Evolutionary conservation across 2,888 invertebrate genomes (phyloP).

Genomic region (Rhimphoctona megacephalus): DNA sequence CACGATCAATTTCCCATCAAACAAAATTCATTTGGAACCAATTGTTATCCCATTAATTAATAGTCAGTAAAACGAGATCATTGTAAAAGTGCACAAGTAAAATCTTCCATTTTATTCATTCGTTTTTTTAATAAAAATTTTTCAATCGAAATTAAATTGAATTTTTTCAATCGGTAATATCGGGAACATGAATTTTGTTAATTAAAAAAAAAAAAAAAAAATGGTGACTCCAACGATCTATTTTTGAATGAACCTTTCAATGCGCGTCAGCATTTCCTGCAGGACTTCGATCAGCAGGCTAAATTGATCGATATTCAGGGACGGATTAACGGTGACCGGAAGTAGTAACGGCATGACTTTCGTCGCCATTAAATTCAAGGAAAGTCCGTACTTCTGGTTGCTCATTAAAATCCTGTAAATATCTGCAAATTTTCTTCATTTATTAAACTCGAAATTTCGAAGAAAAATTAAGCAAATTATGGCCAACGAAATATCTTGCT

Average conservation of each 20-base stretch:
- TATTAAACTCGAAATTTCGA: too few relatives aligned
- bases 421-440: slow-evolving; percentile 87
- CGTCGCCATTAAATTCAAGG: slow-evolving; percentile 96
- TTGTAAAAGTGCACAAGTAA: neutral
- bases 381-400: slow-evolving; percentile 96
- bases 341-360: slow-evolving; percentile 96
- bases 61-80: neutral
- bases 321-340: slow-evolving; percentile 96
- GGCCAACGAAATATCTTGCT: neutral
- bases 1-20: neutral
- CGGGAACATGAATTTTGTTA: neutral
- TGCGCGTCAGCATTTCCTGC: slow-evolving; percentile 96
- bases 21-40: neutral
- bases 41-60: neutral
- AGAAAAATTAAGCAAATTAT: slow-evolving; percentile 14
- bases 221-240: neutral
- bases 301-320: slow-evolving; percentile 93
- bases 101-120: neutral
- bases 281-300: slow-evolving; percentile 92
- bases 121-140: neutral
- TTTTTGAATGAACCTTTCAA: slow-evolving; percentile 87
- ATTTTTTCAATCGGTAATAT: neutral
- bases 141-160: neutral
- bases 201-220: slow-evolving; percentile 15
- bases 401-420: slow-evolving; percentile 96